phyloP scores from a whole-genome alignment of 2,888 invertebrate genomes.

The Alitta virens region DNA sequence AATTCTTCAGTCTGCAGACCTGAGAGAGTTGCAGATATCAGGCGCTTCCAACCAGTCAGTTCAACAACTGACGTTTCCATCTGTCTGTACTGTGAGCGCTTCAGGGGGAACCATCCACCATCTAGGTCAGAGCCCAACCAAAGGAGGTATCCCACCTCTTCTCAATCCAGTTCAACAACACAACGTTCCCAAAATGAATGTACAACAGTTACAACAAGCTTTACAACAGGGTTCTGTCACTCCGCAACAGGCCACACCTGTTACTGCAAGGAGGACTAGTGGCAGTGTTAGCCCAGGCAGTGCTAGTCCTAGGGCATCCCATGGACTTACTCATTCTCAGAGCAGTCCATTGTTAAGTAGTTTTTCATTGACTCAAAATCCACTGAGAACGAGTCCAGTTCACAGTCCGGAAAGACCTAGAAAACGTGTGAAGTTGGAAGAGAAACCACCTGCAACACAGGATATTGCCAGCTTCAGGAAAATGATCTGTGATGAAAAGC shows the following conservation, averaged over 20 bases:
- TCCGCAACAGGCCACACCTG: background rate
- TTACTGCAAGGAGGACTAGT: background rate
- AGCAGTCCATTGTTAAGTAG: background rate
- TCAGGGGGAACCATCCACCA: slow-evolving; percentile 46
- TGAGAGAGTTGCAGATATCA: slow-evolving; percentile 9
- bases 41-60: background rate
- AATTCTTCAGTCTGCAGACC: slow-evolving; percentile 2
- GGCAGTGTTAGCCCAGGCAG: slow-evolving; percentile 8
- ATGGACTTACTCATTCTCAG: background rate
- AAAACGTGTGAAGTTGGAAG: slow-evolving; percentile 47
- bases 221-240: background rate
- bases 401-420: slow-evolving; percentile 21
- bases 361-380: background rate
- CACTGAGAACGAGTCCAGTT: slow-evolving; percentile 13
- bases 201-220: slow-evolving; percentile 12
- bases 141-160: slow-evolving; percentile 33
- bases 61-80: background rate
- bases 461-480: slow-evolving; percentile 45
- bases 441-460: slow-evolving; percentile 39
- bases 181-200: slow-evolving; percentile 16
- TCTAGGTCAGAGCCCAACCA: slow-evolving; percentile 39
- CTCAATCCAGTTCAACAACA: slow-evolving; percentile 34
- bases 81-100: slow-evolving; percentile 20
- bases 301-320: slow-evolving; percentile 1
- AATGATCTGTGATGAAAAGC: slow-evolving; percentile 37